phyloP scores from a whole-genome alignment of 2,797 vertebrate genomes.

The Tokudaia tokunoshimensis region DNA sequence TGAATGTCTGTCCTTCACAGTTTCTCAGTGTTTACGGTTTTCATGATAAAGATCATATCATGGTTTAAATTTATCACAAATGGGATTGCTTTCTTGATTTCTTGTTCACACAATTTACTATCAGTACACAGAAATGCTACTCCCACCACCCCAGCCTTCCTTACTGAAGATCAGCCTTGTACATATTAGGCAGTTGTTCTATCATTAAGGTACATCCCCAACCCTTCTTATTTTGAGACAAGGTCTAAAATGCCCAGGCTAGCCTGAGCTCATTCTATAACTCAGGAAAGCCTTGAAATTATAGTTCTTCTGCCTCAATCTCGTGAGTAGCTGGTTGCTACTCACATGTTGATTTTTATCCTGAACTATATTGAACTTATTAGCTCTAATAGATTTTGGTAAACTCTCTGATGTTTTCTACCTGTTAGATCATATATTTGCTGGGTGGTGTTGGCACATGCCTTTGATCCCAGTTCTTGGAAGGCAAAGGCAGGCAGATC shows the following conservation, averaged over 20 bases:
- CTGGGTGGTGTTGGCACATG: background rate
- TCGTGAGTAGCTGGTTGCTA: background rate
- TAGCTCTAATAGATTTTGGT: background rate
- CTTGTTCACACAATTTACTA: background rate
- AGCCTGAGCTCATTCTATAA: background rate
- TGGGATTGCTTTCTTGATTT: background rate
- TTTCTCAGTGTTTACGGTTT: background rate
- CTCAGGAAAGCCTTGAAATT: background rate
- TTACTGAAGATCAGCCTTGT: background rate
- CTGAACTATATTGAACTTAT: background rate
- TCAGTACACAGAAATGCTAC: background rate
- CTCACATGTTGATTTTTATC: background rate
- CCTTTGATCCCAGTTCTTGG: background rate
- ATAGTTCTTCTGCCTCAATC: background rate
- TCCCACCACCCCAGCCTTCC: background rate
- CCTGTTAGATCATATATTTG: background rate
- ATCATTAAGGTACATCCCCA: no score
- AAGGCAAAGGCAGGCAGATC: background rate
- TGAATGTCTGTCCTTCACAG: background rate
- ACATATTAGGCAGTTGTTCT: background rate
- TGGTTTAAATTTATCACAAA: background rate
- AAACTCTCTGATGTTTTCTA: background rate
- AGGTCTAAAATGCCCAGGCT: background rate
- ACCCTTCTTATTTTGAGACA: background rate
- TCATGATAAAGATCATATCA: background rate